Evolutionary conservation across 2,113 vertebrate genomes (phyloP).

Genomic region (Dasyprocta punctata): DNA sequence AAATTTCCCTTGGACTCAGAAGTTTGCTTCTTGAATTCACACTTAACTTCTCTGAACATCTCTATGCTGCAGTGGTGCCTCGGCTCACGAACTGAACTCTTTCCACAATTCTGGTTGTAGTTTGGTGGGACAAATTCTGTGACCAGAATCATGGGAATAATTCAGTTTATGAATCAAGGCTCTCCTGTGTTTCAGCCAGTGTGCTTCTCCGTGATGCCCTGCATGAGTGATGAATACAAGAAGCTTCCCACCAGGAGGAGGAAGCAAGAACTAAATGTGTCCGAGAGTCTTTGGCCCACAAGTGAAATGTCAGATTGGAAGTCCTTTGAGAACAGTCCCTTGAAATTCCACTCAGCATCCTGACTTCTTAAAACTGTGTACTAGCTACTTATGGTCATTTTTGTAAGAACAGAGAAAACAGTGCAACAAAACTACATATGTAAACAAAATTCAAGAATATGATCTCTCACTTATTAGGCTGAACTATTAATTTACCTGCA

Average conservation of each 20-base stretch:
- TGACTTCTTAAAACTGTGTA: neutral
- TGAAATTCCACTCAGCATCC: neutral
- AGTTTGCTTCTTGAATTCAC: neutral
- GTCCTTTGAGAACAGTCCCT: neutral
- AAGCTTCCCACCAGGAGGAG: neutral
- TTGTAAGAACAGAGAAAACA: neutral
- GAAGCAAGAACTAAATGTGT: neutral
- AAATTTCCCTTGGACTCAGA: constrained; percentile 13
- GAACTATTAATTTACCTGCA: neutral
- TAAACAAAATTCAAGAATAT: neutral
- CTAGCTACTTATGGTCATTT: neutral
- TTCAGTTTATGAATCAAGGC: neutral
- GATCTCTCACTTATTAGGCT: neutral
- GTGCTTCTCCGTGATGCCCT: neutral
- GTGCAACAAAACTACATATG: neutral
- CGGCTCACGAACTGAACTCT: neutral
- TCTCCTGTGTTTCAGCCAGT: neutral
- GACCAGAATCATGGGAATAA: neutral
- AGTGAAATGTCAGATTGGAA: neutral
- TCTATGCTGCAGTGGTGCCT: neutral
- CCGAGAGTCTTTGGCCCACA: neutral
- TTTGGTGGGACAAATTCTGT: neutral
- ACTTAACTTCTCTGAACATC: neutral
- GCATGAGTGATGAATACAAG: neutral
- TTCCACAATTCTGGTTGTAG: neutral